phyloP scores from a whole-genome alignment of 2,888 invertebrate species.

The Invenusta paracnida region DNA sequence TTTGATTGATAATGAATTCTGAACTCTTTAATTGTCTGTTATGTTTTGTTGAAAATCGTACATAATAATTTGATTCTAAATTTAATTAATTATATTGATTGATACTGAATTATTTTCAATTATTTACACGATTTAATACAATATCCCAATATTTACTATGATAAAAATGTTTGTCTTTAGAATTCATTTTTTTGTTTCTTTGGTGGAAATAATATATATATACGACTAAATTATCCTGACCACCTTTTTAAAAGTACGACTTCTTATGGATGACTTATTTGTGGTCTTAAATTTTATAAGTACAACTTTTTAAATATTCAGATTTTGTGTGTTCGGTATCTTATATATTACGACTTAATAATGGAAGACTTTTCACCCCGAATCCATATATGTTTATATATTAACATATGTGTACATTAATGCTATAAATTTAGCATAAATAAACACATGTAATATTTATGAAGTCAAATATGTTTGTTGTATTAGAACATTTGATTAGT shows the following conservation, averaged over 20 bases:
- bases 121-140: background rate
- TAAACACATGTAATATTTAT: no score
- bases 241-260: background rate
- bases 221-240: background rate
- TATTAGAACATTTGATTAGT: no score
- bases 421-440: no score
- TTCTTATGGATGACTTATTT: background rate
- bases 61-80: background rate
- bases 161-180: background rate
- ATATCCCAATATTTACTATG: background rate
- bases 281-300: background rate
- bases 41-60: background rate
- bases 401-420: no score
- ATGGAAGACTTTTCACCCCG: background rate
- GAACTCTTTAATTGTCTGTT: background rate
- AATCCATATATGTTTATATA: background rate
- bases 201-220: background rate
- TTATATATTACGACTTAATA: background rate
- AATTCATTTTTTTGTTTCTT: background rate
- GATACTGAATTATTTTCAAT: background rate
- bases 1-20: background rate
- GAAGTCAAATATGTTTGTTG: no score
- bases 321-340: background rate
- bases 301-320: background rate
- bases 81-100: slow-evolving; percentile 10